Evolutionary conservation across 2,113 vertebrate species (phyloP).

Genomic region (Edolisoma coerulescens): DNA sequence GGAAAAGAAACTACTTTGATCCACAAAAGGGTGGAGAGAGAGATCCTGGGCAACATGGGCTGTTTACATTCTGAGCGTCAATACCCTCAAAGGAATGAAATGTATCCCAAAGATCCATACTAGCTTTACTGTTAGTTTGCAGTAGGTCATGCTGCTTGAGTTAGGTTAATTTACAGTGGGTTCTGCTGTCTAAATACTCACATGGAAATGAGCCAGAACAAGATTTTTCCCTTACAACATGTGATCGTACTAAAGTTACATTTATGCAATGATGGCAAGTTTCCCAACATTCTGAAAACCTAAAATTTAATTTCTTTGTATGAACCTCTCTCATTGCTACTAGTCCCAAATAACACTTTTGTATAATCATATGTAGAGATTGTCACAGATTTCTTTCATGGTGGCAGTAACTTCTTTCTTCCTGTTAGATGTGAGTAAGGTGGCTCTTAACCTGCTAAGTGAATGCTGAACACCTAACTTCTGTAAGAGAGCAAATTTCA

Average conservation of each 20-base stretch:
- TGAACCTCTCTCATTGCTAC: neutral
- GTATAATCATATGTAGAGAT: neutral
- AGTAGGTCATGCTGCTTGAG: neutral
- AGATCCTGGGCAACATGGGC: too few species aligned
- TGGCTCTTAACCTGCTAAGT: neutral
- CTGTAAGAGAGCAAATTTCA: neutral
- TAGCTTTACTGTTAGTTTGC: neutral
- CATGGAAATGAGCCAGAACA: neutral
- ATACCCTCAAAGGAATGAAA: neutral
- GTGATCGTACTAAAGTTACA: neutral
- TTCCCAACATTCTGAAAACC: neutral
- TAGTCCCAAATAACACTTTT: neutral
- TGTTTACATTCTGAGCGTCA: neutral
- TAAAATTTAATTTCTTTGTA: neutral
- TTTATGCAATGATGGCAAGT: neutral
- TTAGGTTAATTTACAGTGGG: neutral
- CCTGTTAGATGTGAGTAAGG: neutral
- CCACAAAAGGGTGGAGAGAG: neutral
- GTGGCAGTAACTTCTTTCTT: neutral
- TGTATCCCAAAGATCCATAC: neutral
- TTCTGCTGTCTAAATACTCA: neutral
- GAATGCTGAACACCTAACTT: neutral
- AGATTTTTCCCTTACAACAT: neutral
- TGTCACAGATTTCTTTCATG: neutral
- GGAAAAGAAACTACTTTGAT: neutral